Evolutionary conservation across 37 sponge, comb jelly and placozoan genomes (phyloP), one percentile per base, ranked within the genome.

Genomic region (Hexactinellida sp.): DNA sequence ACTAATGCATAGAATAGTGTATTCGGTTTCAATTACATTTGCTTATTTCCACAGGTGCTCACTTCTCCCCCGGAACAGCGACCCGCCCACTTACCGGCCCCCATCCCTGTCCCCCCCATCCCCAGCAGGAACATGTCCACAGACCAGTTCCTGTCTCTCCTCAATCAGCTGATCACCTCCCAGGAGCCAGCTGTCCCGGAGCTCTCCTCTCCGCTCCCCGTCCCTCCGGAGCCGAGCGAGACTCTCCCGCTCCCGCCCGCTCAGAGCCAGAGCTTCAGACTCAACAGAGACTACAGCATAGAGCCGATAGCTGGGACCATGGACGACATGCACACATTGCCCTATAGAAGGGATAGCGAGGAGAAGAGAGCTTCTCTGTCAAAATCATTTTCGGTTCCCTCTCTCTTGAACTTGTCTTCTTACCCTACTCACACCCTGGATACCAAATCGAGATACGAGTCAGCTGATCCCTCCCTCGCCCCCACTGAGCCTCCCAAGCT

Each of bases 61-160:
- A 63, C 76, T n/a, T 63, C 76, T 10, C 76, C 76, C 3, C 25
- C 30, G 5, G 30, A 63, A 63, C 32, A 63, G 76, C 76, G 30
- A 63, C 76, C 76, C 76, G 76, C 76, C 34, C 76, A n/a, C 76
- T 63, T 63, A 63, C 76, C 76, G 3, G 9, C 52, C 52, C 52
- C 52, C 16, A n/a, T 23, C 34, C 76, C 76, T n/a, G 21, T n/a
- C 76, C 76, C 30, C 34, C 25, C 76, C 5, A 10, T n/a, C 34
- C 76, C 76, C 13, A 63, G 76, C 76, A 63, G 28, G 76, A 63
- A 63, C 76, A 63, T 63, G 76, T 63, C 76, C 32, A 63, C 76
- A 63, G 76, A 63, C 34, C 76, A 63, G 76, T 63, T 63, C 76
- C 76, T 63, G 28, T 25, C 76, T 63, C 76, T 63, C 76, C 76